Base-by-base conservation (phyloP, 1,140 invertebrate genomes). In the Leptinotarsa texana region DNA sequence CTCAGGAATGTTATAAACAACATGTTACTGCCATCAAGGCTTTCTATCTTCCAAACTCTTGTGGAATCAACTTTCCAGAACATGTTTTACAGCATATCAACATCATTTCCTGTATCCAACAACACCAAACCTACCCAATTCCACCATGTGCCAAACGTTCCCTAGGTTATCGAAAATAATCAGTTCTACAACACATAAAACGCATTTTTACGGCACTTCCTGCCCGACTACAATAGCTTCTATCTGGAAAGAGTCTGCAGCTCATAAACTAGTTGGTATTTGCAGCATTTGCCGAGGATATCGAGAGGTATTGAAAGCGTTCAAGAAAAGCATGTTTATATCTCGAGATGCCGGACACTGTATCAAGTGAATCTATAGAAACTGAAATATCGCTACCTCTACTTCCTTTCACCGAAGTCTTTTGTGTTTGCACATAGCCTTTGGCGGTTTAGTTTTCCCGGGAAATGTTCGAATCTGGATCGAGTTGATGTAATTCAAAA, bases 181-280 rank as follows among this genome's bases (percentile, higher is more conserved):
- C 51, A 18, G 15, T 57, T 57, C n/a, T 57, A 57, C 15, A 15
- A 18, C 17, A 15, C 51, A 18, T 57, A 18, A 57, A 57, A 57
- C 51, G 4, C 13, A 15, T 57, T 57, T 18, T 57, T 57, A 57
- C 51, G 51, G n/a, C 51, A n/a, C 51, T 18, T 17, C 17, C 51
- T 57, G 6, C 15, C 4, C 15, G 51, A 57, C 0, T 57, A 57
- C 51, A 57, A 57, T 57, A 57, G 51, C 17, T 18, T 18, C 15
- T 4, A 15, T 57, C 15, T 33, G 15, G 17, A 6, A 57, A 57
- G 51, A 57, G 13, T 57, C 51, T 18, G 4, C 27, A 57, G 51
- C 51, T 57, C 51, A 57, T 57, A 57, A 57, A 57, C 51, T 57
- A 57, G 51, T 57, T 17, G 51, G 51, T 57, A 57, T 57, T 57